Percentiles rank a stretch among this genome's conserved stretches.
Evolutionary conservation across 2,113 vertebrate species (phyloP).

Genomic region (Struthidea cinerea): DNA sequence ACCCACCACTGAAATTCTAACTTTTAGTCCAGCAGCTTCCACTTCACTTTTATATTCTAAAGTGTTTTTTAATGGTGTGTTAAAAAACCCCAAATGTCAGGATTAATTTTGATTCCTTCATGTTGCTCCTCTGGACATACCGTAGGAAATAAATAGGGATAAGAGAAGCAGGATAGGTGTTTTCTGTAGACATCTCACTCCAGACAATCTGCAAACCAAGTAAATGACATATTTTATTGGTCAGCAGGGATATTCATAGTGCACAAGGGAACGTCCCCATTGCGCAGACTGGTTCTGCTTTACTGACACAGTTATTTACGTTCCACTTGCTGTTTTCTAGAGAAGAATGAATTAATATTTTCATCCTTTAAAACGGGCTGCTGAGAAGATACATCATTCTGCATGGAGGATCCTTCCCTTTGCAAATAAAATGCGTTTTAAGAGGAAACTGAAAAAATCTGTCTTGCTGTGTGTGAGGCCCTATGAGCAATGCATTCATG

Average conservation of each 20-base stretch:
- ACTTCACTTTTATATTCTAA: neutral
- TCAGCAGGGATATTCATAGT: neutral
- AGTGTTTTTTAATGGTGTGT: neutral
- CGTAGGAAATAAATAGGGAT: neutral
- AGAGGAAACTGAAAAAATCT: neutral
- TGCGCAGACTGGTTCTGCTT: neutral
- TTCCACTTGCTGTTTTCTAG: neutral
- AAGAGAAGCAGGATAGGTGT: neutral
- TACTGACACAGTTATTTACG: neutral
- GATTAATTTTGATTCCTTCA: neutral
- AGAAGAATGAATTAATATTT: neutral
- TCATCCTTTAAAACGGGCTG: neutral
- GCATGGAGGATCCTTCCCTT: neutral
- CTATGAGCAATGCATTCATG: neutral
- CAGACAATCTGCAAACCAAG: neutral
- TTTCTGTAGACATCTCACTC: neutral
- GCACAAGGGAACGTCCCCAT: neutral
- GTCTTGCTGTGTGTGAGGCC: neutral
- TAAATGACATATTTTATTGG: neutral
- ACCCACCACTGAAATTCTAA: neutral
- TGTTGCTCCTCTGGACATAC: neutral
- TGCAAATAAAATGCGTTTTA: neutral
- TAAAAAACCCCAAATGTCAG: neutral
- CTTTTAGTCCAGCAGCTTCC: neutral
- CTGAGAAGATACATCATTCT: neutral